Percentiles rank a stretch among this genome's conserved stretches.
phyloP scores from a whole-genome alignment of 2,797 vertebrate genomes.

The Fringilla coelebs region DNA sequence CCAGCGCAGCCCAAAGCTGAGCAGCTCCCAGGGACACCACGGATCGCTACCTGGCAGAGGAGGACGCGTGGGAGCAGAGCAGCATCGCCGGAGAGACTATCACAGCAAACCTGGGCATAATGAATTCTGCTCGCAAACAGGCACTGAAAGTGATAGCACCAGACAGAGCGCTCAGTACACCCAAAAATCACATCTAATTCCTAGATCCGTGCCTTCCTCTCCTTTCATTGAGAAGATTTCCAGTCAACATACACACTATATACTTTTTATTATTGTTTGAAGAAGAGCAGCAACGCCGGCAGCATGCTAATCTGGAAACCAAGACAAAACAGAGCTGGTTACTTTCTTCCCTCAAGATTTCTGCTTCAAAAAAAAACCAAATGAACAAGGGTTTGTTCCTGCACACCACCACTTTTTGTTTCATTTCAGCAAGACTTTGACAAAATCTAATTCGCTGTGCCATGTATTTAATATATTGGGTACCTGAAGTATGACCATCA shows the following conservation, averaged over 20 bases:
- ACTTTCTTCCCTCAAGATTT: constrained; percentile 37
- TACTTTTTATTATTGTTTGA: neutral
- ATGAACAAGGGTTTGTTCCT: neutral
- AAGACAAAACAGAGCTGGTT: constrained; percentile 24
- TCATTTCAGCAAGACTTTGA: constrained; percentile 45
- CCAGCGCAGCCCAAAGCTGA: neutral
- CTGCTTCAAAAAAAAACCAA: constrained; percentile 18
- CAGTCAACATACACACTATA: neutral
- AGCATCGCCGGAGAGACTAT: neutral
- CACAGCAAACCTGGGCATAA: neutral
- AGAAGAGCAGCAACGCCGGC: neutral
- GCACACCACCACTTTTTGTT: constrained; percentile 53
- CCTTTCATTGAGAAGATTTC: neutral
- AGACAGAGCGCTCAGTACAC: neutral
- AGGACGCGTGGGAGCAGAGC: rapidly evolving
- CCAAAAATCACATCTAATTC: neutral
- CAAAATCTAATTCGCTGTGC: constrained; percentile 48
- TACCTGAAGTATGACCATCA: constrained; percentile 62
- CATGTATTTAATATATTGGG: constrained; percentile 1
- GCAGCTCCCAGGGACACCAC: neutral
- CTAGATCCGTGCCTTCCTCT: neutral
- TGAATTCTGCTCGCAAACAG: neutral
- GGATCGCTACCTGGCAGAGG: neutral
- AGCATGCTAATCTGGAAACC: constrained; percentile 21
- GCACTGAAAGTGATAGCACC: neutral